Conservation (phyloP, 64 coral and sea anemone genomes). For the Anthopleura sola region DNA sequence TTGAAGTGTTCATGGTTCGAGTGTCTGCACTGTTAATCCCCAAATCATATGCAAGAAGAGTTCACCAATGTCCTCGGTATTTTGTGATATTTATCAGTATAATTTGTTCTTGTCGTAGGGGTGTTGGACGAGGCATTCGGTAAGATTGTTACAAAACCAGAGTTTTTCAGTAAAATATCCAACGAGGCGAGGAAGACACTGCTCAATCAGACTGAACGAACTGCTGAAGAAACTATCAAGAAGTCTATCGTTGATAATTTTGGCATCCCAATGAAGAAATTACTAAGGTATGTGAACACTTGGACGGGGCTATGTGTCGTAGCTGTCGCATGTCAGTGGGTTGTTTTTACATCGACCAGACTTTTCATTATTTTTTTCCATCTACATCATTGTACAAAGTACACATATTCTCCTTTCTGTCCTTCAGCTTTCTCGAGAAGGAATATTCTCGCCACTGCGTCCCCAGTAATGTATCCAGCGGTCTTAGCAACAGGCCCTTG, state of each 20-base stretch:
- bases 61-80: too few species aligned
- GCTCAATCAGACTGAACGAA: background rate
- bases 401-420: too few species aligned
- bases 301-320: too few species aligned
- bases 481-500: slow-evolving; percentile 34
- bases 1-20: too few species aligned
- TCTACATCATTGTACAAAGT: too few species aligned
- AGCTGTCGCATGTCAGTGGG: too few species aligned
- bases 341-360: too few species aligned
- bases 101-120: slow-evolving; percentile 1
- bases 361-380: too few species aligned
- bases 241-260: slow-evolving; percentile 25
- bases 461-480: slow-evolving; percentile 58
- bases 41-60: too few species aligned
- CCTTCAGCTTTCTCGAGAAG: slow-evolving; percentile 34
- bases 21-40: too few species aligned
- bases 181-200: background rate
- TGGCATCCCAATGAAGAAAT: slow-evolving; percentile 19
- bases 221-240: slow-evolving; percentile 21
- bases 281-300: slow-evolving; percentile 31
- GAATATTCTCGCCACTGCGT: slow-evolving; percentile 49
- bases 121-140: slow-evolving; percentile 22
- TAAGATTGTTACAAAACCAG: background rate
- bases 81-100: background rate
- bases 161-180: slow-evolving; percentile 20